phyloP scores from a whole-genome alignment of 2,113 vertebrate species.

The Salvelinus fontinalis region DNA sequence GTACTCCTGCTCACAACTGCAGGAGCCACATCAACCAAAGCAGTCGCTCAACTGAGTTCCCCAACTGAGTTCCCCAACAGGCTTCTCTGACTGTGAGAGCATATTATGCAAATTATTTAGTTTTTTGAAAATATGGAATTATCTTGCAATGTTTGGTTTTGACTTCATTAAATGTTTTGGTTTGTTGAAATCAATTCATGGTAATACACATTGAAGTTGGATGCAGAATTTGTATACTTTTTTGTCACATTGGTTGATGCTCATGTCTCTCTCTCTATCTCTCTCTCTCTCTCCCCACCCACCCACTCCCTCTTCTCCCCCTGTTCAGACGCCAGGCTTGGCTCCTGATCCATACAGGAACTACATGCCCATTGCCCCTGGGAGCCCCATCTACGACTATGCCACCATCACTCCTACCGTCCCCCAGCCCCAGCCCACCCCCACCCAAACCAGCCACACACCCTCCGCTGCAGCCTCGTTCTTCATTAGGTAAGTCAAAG shows the following conservation, averaged over 20 bases:
- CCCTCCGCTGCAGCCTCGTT: constrained; percentile 46
- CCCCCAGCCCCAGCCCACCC: constrained; percentile 35
- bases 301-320: background rate
- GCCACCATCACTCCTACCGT: background rate
- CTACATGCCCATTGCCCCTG: constrained; percentile 2
- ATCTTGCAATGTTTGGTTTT: no score
- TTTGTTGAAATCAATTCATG: no score
- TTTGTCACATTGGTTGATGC: background rate
- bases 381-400: no score
- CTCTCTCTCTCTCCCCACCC: background rate
- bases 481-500: constrained; percentile 55
- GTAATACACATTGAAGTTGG: background rate
- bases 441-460: constrained; percentile 45
- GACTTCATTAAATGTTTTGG: no score
- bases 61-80: background rate
- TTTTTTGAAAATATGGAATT: no score
- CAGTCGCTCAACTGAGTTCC: background rate
- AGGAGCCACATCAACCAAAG: background rate
- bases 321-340: constrained; percentile 20
- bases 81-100: background rate
- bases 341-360: background rate
- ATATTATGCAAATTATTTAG: no score
- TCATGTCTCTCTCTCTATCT: background rate
- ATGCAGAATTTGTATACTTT: background rate
- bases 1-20: background rate